These are phyloP conservation scores for Spodoptera frugiperda DNA, from an alignment of 1,140 invertebrate genomes.

Conservation along the genomic window DNA sequence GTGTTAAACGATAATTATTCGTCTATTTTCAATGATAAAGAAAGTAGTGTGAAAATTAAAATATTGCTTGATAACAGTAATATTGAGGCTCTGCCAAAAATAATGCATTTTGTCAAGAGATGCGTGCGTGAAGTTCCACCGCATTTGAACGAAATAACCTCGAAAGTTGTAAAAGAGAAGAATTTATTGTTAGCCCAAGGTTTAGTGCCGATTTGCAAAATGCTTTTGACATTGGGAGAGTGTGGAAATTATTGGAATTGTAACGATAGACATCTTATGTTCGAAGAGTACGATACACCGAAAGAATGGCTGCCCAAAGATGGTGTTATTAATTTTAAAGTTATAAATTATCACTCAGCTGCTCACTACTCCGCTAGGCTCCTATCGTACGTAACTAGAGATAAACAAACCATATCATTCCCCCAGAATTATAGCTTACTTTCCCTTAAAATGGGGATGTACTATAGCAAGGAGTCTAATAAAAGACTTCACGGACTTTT, in stretches of 20 bases:
- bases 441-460: slow-evolving; percentile 75
- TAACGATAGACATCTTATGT: slow-evolving; percentile 67
- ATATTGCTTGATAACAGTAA: slow-evolving; percentile 75
- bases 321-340: slow-evolving; percentile 76
- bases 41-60: slow-evolving; percentile 69
- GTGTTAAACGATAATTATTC: slow-evolving; percentile 79
- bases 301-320: slow-evolving; percentile 74
- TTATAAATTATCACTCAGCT: slow-evolving; percentile 72
- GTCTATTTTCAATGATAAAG: slow-evolving; percentile 71
- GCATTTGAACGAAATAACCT: slow-evolving; percentile 62
- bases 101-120: slow-evolving; percentile 78
- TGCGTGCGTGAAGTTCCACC: slow-evolving; percentile 69
- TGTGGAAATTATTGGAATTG: slow-evolving; percentile 78
- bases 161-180: slow-evolving; percentile 65
- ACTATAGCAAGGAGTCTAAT: slow-evolving; percentile 72
- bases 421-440: slow-evolving; percentile 69
- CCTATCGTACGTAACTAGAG: slow-evolving; percentile 60
- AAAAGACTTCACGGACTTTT: slow-evolving; percentile 69
- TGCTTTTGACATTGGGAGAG: slow-evolving; percentile 69
- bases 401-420: slow-evolving; percentile 59
- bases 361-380: slow-evolving; percentile 72
- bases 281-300: slow-evolving; percentile 68
- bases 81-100: slow-evolving; percentile 77
- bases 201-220: slow-evolving; percentile 73
- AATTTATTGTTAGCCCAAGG: slow-evolving; percentile 69